Percentiles rank a stretch among this genome's conserved stretches.
Evolutionary conservation across 1,140 invertebrate species (phyloP).

Genomic region (Oedothorax gibbosus): DNA sequence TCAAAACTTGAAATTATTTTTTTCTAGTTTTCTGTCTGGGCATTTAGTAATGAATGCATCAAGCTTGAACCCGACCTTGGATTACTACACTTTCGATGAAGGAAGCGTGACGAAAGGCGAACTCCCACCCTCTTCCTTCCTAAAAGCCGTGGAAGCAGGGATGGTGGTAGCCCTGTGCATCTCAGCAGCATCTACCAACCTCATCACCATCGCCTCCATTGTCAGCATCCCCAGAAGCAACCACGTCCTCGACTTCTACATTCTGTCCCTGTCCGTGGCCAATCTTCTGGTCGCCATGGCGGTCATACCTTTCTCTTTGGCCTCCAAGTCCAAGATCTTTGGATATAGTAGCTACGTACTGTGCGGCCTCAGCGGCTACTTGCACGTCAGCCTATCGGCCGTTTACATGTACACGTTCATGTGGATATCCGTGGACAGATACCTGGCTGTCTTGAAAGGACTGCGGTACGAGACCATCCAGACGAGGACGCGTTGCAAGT

Average conservation of each 20-base stretch:
- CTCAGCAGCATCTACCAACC: conserved; percentile 71
- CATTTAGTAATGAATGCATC: conserved; percentile 11
- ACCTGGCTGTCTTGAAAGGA: conserved; percentile 91
- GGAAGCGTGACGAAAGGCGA: conserved; percentile 9
- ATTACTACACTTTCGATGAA: conserved; percentile 21
- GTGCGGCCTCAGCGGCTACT: conserved; percentile 88
- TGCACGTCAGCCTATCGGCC: conserved; percentile 91
- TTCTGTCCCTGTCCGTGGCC: conserved; percentile 89
- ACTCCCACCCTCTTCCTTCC: neutral
- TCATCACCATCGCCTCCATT: conserved; percentile 89
- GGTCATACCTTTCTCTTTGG: conserved; percentile 91
- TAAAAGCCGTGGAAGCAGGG: conserved; percentile 23
- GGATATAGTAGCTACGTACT: conserved; percentile 86
- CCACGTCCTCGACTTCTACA: conserved; percentile 93
- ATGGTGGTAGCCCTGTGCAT: conserved; percentile 35
- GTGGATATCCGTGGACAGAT: conserved; percentile 96
- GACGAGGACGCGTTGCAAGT: conserved; percentile 90
- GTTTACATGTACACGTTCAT: conserved; percentile 94
- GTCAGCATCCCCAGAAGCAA: conserved; percentile 89
- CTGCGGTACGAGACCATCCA: conserved; percentile 94
- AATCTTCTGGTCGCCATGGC: conserved; percentile 90
- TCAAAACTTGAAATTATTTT: neutral
- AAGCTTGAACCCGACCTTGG: neutral
- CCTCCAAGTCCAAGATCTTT: conserved; percentile 79
- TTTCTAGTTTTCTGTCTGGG: neutral